Conservation (phyloP, 2,797 vertebrate genomes). For the Gallinago solitaria region DNA sequence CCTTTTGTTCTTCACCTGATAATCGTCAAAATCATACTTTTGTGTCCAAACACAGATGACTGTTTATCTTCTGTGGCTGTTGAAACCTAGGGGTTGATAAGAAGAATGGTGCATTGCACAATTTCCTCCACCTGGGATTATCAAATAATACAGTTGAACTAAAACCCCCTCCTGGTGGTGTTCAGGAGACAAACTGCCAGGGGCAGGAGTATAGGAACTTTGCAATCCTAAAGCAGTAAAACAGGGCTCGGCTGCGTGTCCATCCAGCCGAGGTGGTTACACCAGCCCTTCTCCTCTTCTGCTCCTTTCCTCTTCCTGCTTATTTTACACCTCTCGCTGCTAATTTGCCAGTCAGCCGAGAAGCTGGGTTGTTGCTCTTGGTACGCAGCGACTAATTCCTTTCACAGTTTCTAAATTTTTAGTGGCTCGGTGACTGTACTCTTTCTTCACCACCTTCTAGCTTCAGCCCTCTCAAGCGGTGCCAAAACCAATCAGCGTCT, state of each 20-base stretch:
- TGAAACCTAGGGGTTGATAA: neutral
- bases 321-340: neutral
- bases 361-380: neutral
- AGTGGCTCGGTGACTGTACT: neutral
- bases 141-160: neutral
- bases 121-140: neutral
- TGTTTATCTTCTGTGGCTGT: neutral
- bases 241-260: neutral
- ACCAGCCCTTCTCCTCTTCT: neutral
- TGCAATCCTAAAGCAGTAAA: neutral
- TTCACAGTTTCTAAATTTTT: conserved; percentile 11
- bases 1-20: neutral
- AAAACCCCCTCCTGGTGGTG: neutral
- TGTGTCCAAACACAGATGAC: neutral
- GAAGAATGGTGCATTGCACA: neutral
- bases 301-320: neutral
- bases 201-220: neutral
- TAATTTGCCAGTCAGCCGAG: neutral
- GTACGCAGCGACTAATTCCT: neutral
- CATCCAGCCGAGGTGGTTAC: neutral
- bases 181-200: neutral
- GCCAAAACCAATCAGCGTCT: conserved; percentile 2
- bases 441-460: conserved; percentile 1
- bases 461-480: neutral
- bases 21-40: neutral